A percentile compares a stretch with the other conserved stretches of the same genome.
phyloP scores from a whole-genome alignment of 30 jellyfish, hydroid and myxozoan species.

The Aurelia sp. region DNA sequence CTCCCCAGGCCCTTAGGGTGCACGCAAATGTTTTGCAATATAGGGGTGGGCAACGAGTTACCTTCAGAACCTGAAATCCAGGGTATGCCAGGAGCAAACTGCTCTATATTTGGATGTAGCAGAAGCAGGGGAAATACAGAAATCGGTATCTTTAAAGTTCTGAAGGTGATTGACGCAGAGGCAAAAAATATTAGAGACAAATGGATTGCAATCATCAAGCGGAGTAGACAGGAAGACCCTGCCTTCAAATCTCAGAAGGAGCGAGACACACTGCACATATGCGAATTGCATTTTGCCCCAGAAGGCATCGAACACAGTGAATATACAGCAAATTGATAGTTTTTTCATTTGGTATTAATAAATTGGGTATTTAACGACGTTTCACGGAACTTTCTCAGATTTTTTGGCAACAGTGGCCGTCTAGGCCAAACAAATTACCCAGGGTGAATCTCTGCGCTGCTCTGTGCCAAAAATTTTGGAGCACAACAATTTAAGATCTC shows the following conservation, averaged over 20 bases:
- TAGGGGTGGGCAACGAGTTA: background rate
- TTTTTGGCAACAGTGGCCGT: too few species aligned
- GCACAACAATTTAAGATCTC: too few species aligned
- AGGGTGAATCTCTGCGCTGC: too few species aligned
- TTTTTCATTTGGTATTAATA: background rate
- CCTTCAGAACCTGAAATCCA: background rate
- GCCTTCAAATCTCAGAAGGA: conserved; percentile 52
- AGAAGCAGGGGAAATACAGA: too few species aligned
- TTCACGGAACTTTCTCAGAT: too few species aligned
- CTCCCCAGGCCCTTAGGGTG: too few species aligned
- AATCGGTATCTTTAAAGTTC: too few species aligned
- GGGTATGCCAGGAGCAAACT: conserved; percentile 64
- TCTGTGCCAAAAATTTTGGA: too few species aligned
- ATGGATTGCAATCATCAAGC: conserved; percentile 50
- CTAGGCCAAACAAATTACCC: too few species aligned
- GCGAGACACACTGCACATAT: conserved; percentile 52
- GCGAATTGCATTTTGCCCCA: conserved; percentile 66
- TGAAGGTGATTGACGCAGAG: conserved; percentile 54
- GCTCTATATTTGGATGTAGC: conserved; percentile 62
- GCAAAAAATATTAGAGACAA: conserved; percentile 51
- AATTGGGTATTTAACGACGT: too few species aligned
- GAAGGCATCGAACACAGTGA: conserved; percentile 72
- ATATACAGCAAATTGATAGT: conserved; percentile 36
- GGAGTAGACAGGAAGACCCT: conserved; percentile 55
- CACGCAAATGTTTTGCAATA: conserved; percentile 7